These are phyloP conservation scores for Idaea dimidiata DNA, from an alignment of 2,888 invertebrate genomes.

Conservation along the genomic window DNA sequence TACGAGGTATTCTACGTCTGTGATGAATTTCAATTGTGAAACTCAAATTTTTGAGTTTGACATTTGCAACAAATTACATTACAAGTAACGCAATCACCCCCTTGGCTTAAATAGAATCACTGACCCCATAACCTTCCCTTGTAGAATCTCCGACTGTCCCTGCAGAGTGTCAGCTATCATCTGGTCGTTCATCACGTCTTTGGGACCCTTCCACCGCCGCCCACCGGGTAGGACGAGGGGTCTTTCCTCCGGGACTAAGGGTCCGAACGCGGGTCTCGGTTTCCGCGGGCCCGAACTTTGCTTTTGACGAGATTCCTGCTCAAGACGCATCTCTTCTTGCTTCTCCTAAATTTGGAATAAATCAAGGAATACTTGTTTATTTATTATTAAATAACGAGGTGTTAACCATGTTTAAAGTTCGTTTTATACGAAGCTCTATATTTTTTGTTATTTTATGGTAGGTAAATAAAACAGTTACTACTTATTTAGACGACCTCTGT, in stretches of 20 bases:
- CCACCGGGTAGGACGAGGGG: constrained; percentile 90
- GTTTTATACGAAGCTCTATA: no score
- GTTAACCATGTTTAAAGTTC: no score
- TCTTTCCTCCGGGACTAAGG: constrained; percentile 83
- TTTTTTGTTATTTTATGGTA: no score
- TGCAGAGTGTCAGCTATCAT: constrained; percentile 92
- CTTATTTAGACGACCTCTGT: no score
- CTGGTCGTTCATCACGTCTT: constrained; percentile 94
- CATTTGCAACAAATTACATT: no score
- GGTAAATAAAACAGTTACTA: no score
- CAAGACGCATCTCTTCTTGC: constrained; percentile 67
- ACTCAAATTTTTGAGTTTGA: no score
- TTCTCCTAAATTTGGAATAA: constrained; percentile 38
- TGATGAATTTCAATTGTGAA: no score
- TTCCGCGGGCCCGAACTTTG: constrained; percentile 72
- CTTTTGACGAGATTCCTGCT: constrained; percentile 70
- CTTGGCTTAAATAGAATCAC: constrained; percentile 3
- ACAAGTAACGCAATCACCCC: no score
- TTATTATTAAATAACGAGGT: no score
- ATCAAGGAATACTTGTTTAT: no score
- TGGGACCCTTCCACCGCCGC: constrained; percentile 88
- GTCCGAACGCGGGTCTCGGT: constrained; percentile 75
- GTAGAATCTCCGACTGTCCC: constrained; percentile 92
- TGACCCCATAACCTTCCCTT: constrained; percentile 91
- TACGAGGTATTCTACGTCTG: no score